Percentiles rank a stretch among this genome's conserved stretches.
These are phyloP conservation scores for Steinernema hermaphroditum DNA, from an alignment of 2,888 invertebrate genomes.

Conservation along the genomic window DNA sequence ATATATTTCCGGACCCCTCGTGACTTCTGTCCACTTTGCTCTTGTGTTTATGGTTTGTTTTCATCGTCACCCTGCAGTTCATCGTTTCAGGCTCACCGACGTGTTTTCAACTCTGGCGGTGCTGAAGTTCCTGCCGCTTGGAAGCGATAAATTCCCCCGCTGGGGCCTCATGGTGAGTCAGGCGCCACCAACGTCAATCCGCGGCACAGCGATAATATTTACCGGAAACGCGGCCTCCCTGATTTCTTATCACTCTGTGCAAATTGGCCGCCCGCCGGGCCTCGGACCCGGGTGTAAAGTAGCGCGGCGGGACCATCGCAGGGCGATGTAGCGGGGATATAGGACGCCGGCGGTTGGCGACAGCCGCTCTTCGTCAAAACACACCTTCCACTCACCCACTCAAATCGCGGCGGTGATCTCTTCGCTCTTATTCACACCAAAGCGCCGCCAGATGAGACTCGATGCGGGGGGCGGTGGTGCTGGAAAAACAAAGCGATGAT, in stretches of 20 bases:
- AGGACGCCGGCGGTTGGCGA: not conserved
- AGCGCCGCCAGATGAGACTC: not conserved
- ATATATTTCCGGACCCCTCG: no score
- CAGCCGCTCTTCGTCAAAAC: conserved; percentile 27
- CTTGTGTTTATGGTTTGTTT: no score
- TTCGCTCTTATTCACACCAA: conserved; percentile 25
- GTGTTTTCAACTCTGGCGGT: conserved; percentile 45
- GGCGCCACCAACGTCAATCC: no score
- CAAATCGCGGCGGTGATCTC: not conserved
- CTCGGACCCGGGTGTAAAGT: conserved; percentile 3
- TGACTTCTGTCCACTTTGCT: no score
- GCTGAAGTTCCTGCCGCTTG: conserved; percentile 32
- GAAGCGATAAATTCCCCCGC: conserved; percentile 2
- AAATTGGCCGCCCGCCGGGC: not conserved
- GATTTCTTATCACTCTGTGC: conserved; percentile 25
- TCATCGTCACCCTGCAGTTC: not conserved
- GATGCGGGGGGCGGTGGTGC: not conserved
- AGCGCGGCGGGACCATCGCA: not conserved
- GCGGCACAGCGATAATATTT: conserved; percentile 17
- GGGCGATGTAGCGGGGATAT: not conserved
- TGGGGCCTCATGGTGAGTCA: conserved; percentile 17
- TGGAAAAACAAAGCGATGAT: conserved; percentile 8
- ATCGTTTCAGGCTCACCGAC: conserved; percentile 40
- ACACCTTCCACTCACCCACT: conserved; percentile 3
- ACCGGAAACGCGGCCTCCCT: conserved; percentile 25